Evolutionary conservation across 2,888 invertebrate genomes (phyloP), one percentile per base, ranked within the genome.

Genomic region (Drymonia ruficornis): DNA sequence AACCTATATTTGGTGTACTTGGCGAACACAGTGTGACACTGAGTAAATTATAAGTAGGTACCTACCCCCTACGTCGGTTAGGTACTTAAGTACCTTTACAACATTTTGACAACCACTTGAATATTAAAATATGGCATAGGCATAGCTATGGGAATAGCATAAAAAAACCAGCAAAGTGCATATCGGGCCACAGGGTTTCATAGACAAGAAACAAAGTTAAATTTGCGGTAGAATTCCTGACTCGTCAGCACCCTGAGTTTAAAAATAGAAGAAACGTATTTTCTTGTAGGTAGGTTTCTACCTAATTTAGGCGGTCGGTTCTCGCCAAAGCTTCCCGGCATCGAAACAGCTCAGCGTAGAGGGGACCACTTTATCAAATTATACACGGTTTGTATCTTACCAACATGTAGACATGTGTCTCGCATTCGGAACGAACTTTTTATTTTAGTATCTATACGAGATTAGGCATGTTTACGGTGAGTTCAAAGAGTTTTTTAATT

Each of bases 401-500:
- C 64, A 83, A 81, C 87, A 85, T 86, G 85, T 84, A 88, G 86
- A 87, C 88, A 89, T 86, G 87, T 89, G 90, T 89, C 87, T 80
- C 80, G 80, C 78, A 86, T 86, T 84, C 77, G 70, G 74, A 83
- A 83, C 80, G 74, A 71, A 78, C 77, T 80, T 87, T 87, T 88
- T 90, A 87, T 89, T 87, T 84, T 83, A 71, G 79, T 81, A 81
- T 81, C 28, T 40, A 16, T 72, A 83, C 78, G 61, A 56, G 83
- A 85, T 85, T 83, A 84, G 40, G 15, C 16, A 19, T 83, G 82
- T 85, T 81, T 76, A 83, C 89, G 89, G 89, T 78, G 60, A 78
- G 82, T 83, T 90, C 89, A 89, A 91, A 90, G 84, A 83, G 82
- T 80, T 87, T 87, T 84, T 86, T 86, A 89, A 89, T 90, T 88